Percentiles rank a stretch among this genome's conserved stretches.
These are phyloP conservation scores for Gambelia wislizenii DNA, from an alignment of 2,797 vertebrate genomes.

Conservation along the genomic window DNA sequence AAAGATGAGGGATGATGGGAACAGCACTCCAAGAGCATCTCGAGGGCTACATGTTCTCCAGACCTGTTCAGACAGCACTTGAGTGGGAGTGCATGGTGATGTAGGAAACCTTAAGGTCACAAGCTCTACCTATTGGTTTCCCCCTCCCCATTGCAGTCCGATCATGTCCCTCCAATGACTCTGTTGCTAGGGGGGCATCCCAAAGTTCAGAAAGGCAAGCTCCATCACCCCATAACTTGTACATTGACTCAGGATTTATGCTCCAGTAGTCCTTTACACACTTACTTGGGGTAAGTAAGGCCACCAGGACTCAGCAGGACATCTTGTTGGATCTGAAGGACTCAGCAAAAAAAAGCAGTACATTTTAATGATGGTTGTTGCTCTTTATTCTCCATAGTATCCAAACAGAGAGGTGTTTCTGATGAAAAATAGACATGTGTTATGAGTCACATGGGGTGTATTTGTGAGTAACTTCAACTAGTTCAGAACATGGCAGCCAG, in stretches of 20 bases:
- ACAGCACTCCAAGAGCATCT: not conserved
- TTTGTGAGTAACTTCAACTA: too few relatives aligned
- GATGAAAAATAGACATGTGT: not conserved
- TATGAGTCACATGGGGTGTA: not conserved
- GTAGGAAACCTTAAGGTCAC: not conserved
- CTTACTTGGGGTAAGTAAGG: too few relatives aligned
- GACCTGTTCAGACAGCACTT: not conserved
- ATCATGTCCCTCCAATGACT: not conserved
- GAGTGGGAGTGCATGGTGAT: not conserved
- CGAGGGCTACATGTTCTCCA: not conserved
- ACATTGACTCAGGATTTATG: not conserved
- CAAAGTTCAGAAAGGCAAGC: not conserved
- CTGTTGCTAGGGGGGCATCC: not conserved
- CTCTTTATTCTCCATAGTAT: not conserved
- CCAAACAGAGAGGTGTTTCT: not conserved
- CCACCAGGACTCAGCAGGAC: not conserved
- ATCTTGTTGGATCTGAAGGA: not conserved
- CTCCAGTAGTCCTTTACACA: not conserved
- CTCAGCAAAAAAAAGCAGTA: not conserved
- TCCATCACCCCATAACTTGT: not conserved
- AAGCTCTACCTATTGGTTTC: not conserved
- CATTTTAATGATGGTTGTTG: not conserved
- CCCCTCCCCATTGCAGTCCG: not conserved
- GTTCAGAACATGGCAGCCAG: too few relatives aligned
- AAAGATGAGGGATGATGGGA: not conserved